These are phyloP conservation scores for Bothrops jararaca DNA, from an alignment of 2,113 vertebrate species.

Conservation along the genomic window DNA sequence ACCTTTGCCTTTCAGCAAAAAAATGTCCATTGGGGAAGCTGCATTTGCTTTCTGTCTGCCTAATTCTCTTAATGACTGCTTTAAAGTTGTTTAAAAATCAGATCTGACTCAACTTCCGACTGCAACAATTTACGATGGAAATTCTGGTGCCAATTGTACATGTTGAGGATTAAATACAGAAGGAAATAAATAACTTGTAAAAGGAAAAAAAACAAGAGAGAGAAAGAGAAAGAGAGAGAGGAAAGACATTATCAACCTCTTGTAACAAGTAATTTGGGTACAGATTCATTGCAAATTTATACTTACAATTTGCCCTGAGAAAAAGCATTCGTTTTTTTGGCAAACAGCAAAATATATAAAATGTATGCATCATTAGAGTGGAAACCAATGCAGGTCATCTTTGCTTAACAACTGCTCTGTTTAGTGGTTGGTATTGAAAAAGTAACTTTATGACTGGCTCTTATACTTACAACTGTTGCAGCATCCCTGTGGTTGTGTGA, in stretches of 20 bases:
- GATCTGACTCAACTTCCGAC: too few relatives aligned
- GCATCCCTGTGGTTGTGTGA: not conserved
- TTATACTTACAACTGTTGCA: not conserved
- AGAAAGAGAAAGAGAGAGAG: not conserved
- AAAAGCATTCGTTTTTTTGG: not conserved
- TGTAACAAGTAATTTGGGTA: not conserved
- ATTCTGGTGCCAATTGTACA: too few relatives aligned
- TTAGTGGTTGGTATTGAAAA: too few relatives aligned
- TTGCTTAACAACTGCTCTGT: not conserved
- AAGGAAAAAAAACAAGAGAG: not conserved
- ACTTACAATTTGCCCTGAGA: not conserved
- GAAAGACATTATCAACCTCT: not conserved
- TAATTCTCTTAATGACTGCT: not conserved
- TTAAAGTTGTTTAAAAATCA: too few relatives aligned
- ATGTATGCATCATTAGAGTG: not conserved
- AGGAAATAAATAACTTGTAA: not conserved
- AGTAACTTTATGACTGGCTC: not conserved
- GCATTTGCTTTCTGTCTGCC: not conserved
- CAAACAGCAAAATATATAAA: not conserved
- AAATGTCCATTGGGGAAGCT: too few relatives aligned
- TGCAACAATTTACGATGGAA: too few relatives aligned
- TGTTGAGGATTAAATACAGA: not conserved
- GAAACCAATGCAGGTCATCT: not conserved
- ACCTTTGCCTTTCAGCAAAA: too few relatives aligned
- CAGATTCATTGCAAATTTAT: not conserved